Conservation (phyloP, 2,113 vertebrate genomes). For the Todiramphus saurophagus region DNA sequence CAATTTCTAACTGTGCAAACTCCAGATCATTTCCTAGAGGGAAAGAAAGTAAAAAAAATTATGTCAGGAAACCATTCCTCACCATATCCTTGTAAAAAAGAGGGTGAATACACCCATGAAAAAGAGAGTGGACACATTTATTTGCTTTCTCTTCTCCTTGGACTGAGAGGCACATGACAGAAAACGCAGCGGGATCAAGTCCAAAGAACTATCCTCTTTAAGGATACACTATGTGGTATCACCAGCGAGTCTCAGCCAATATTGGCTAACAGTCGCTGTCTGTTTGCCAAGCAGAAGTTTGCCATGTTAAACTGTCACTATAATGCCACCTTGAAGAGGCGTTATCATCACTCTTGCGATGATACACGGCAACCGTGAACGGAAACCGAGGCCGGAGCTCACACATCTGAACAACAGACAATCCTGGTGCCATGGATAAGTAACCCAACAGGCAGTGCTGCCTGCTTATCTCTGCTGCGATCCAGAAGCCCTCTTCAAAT, state of each 20-base stretch:
- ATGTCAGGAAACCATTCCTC: neutral
- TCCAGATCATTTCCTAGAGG: neutral
- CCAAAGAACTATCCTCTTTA: conserved; percentile 62
- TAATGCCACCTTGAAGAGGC: conserved; percentile 70
- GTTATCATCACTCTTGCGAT: conserved; percentile 67
- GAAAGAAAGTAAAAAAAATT: neutral
- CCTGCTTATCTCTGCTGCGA: conserved; percentile 1
- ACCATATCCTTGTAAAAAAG: neutral
- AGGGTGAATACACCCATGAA: neutral
- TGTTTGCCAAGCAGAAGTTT: conserved; percentile 71
- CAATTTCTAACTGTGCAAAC: neutral
- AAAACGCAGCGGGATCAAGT: conserved; percentile 41
- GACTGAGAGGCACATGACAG: neutral
- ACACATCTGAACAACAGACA: conserved; percentile 57
- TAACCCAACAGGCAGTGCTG: conserved; percentile 26
- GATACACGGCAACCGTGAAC: conserved; percentile 67
- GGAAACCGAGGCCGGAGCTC: conserved; percentile 57
- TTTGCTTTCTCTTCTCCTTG: conserved; percentile 3
- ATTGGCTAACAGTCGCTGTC: conserved; percentile 67
- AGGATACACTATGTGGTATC: conserved; percentile 44
- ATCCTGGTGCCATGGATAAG: conserved; percentile 63
- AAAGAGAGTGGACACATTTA: neutral
- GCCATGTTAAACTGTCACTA: conserved; percentile 70
- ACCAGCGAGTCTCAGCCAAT: conserved; percentile 56
- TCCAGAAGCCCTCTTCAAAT: conserved; percentile 3